Conservation (phyloP, 1,140 invertebrate genomes). For the Drosophila willistoni region DNA sequence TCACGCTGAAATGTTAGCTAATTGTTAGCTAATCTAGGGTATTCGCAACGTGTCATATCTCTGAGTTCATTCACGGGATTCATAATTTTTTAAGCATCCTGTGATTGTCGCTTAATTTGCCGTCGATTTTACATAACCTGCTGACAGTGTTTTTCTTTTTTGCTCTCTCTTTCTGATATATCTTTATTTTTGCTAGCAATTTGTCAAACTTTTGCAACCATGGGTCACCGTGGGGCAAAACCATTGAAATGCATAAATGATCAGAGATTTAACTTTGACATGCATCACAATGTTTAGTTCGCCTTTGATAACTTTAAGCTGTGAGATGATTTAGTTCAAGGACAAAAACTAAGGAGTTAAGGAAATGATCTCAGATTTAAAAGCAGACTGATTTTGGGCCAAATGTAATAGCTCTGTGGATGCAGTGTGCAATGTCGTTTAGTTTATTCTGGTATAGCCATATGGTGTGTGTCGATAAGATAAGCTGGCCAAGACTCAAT, state of each 20-base stretch:
- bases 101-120: conserved; percentile 49
- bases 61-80: background rate
- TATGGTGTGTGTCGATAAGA: conserved; percentile 1
- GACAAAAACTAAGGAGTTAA: too few species aligned
- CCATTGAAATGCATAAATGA: too few species aligned
- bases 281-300: too few species aligned
- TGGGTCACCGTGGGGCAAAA: background rate
- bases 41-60: background rate
- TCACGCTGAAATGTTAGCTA: too few species aligned
- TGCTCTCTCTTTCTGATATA: background rate
- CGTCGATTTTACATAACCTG: conserved; percentile 48
- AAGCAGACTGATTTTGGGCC: too few species aligned
- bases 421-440: background rate
- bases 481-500: conserved; percentile 12
- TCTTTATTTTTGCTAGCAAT: background rate
- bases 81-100: conserved; percentile 55
- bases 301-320: too few species aligned
- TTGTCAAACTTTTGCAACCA: background rate
- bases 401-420: too few species aligned
- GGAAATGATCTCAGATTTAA: too few species aligned
- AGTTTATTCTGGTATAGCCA: background rate
- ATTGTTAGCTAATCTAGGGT: too few species aligned
- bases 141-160: conserved; percentile 21
- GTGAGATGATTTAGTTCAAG: too few species aligned
- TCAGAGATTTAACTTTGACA: too few species aligned